These are phyloP conservation scores for Petrosia ficiformis DNA, from an alignment of 37 sponge, comb jelly and placozoan genomes.

Conservation along the genomic window DNA sequence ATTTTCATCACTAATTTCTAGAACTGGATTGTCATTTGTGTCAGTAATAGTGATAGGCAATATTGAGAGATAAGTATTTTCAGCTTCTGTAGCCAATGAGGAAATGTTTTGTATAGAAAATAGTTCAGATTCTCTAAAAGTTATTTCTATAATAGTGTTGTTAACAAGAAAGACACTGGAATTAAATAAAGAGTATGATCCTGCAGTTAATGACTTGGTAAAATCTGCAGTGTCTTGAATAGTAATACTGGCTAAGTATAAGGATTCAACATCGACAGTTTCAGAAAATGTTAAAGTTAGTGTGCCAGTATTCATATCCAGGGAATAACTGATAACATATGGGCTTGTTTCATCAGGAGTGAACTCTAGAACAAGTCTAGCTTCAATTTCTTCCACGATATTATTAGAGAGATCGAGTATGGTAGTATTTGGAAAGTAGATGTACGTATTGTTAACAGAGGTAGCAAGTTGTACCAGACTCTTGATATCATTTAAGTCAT, in stretches of 20 bases:
- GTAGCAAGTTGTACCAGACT: slow-evolving; percentile 49
- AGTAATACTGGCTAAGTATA: slow-evolving; percentile 47
- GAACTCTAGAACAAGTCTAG: slow-evolving; percentile 23
- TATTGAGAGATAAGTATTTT: slow-evolving; percentile 43
- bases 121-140: slow-evolving; percentile 38
- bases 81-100: slow-evolving; percentile 46
- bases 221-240: slow-evolving; percentile 54
- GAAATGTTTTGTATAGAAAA: slow-evolving; percentile 37
- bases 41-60: slow-evolving; percentile 43
- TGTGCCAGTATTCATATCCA: slow-evolving; percentile 60
- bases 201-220: not conserved
- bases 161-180: slow-evolving; percentile 3
- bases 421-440: slow-evolving; percentile 38
- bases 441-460: slow-evolving; percentile 21
- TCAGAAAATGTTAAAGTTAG: slow-evolving; percentile 68
- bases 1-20: slow-evolving; percentile 8
- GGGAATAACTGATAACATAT: slow-evolving; percentile 17
- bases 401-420: slow-evolving; percentile 68
- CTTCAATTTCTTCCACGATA: slow-evolving; percentile 23
- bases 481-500: slow-evolving; percentile 80
- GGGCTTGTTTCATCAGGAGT: slow-evolving; percentile 53
- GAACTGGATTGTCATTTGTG: slow-evolving; percentile 30
- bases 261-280: slow-evolving; percentile 42
- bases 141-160: slow-evolving; percentile 28
- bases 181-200: slow-evolving; percentile 31